Evolutionary conservation across 2,888 invertebrate genomes (phyloP).

Genomic region (Gortyna flavago): DNA sequence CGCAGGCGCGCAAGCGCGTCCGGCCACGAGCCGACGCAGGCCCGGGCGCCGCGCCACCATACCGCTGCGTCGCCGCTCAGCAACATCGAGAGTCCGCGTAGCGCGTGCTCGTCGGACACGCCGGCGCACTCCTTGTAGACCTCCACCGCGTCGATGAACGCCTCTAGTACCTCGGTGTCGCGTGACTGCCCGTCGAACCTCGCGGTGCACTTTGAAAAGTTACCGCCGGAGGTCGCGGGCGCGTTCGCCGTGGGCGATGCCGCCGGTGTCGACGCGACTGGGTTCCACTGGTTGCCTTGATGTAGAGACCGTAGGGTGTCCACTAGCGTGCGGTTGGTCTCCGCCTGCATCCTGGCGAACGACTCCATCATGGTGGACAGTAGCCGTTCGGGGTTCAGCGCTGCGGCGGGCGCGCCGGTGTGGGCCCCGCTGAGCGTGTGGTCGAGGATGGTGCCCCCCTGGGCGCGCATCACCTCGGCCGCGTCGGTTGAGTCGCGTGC

Average conservation of each 20-base stretch:
- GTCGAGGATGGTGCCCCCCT: too few species aligned
- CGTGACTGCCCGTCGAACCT: neutral
- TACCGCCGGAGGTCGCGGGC: too few species aligned
- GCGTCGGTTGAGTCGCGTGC: neutral
- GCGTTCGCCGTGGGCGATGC: too few species aligned
- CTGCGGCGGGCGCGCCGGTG: too few species aligned
- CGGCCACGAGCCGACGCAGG: neutral
- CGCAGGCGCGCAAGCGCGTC: neutral
- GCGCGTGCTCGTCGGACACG: neutral
- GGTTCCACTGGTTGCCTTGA: too few species aligned
- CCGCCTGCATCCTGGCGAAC: conserved; percentile 1
- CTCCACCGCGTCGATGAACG: neutral
- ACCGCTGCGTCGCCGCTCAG: conserved; percentile 4
- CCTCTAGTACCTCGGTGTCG: conserved; percentile 4
- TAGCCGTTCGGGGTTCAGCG: neutral
- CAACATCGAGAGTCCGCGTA: conserved; percentile 5
- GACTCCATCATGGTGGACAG: conserved; percentile 4
- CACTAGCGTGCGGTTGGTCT: conserved; percentile 3
- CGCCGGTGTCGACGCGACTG: too few species aligned
- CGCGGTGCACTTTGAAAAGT: conserved; percentile 3
- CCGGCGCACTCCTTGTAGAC: neutral
- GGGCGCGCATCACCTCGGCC: neutral
- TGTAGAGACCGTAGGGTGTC: conserved; percentile 2
- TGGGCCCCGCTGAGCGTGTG: too few species aligned
- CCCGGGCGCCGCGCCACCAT: conserved; percentile 4